A percentile compares a stretch with the other conserved stretches of the same genome.
These are phyloP conservation scores for Leucozona laternaria DNA, from an alignment of 2,888 invertebrate genomes.

Conservation along the genomic window DNA sequence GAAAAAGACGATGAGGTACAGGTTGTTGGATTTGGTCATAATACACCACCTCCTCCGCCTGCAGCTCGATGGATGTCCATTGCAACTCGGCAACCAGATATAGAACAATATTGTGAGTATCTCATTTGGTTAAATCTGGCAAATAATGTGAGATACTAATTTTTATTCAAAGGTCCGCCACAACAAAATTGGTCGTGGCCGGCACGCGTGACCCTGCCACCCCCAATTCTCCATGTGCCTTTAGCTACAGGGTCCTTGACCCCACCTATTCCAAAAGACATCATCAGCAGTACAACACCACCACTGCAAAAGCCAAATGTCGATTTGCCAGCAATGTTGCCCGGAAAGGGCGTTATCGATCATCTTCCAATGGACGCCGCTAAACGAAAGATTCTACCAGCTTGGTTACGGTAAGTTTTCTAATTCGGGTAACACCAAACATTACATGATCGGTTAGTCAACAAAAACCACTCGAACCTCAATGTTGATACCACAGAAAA, in stretches of 20 bases:
- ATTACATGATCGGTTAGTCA: neutral
- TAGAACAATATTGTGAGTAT: constrained; percentile 41
- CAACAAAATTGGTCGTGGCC: constrained; percentile 71
- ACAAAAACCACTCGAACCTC: too few species aligned
- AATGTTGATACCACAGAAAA: too few species aligned
- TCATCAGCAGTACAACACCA: constrained; percentile 46
- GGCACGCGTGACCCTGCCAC: constrained; percentile 54
- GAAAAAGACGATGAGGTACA: constrained; percentile 87
- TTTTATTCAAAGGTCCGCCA: constrained; percentile 32
- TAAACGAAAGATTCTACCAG: constrained; percentile 95
- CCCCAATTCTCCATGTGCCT: constrained; percentile 71
- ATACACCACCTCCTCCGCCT: constrained; percentile 4
- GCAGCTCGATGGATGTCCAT: constrained; percentile 28
- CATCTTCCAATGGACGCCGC: constrained; percentile 89
- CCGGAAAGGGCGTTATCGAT: constrained; percentile 42
- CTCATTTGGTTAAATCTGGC: neutral
- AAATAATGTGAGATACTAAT: neutral
- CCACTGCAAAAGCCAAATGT: constrained; percentile 30
- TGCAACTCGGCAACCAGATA: constrained; percentile 23
- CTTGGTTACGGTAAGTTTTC: constrained; percentile 95
- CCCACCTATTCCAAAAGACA: constrained; percentile 43
- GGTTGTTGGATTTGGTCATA: constrained; percentile 41
- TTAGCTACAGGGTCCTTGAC: constrained; percentile 46
- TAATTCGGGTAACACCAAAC: neutral
- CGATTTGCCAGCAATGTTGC: constrained; percentile 34